phyloP scores from a whole-genome alignment of 53 echinoderm and acorn worm genomes.

The Arbacia lixula region DNA sequence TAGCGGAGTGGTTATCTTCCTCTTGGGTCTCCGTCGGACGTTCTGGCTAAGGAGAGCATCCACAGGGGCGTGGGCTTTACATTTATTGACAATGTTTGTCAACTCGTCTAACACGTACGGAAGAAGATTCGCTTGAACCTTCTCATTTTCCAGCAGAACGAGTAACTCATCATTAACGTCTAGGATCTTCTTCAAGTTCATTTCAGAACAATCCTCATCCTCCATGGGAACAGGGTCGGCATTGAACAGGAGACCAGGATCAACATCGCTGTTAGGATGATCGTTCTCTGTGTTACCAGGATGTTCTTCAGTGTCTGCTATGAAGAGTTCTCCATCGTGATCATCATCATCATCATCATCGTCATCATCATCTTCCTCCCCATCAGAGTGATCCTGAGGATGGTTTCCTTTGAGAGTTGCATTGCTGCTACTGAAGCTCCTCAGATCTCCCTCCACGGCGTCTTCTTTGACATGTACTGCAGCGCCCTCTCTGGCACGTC shows the following conservation, averaged over 20 bases:
- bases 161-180: constrained; percentile 39
- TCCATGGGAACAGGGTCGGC: constrained; percentile 45
- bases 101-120: constrained; percentile 25
- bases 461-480: not conserved
- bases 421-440: no score
- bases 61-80: constrained; percentile 28
- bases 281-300: constrained; percentile 1
- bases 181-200: constrained; percentile 29
- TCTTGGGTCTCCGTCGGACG: constrained; percentile 3
- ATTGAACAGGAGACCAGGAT: constrained; percentile 35
- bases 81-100: constrained; percentile 6
- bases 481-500: not conserved
- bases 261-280: not conserved
- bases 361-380: not conserved
- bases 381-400: not conserved
- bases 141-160: constrained; percentile 28
- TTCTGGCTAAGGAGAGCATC: not conserved
- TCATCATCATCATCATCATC: constrained; percentile 56
- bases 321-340: constrained; percentile 26
- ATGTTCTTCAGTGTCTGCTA: constrained; percentile 19
- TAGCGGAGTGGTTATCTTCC: constrained; percentile 28
- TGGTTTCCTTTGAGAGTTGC: not conserved
- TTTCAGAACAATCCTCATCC: constrained; percentile 21
- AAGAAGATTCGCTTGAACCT: constrained; percentile 7
- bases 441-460: not conserved